Evolutionary conservation across 2,888 invertebrate species (phyloP), one percentile per base, ranked within the genome.

Genomic region (Embidobia sp.): DNA sequence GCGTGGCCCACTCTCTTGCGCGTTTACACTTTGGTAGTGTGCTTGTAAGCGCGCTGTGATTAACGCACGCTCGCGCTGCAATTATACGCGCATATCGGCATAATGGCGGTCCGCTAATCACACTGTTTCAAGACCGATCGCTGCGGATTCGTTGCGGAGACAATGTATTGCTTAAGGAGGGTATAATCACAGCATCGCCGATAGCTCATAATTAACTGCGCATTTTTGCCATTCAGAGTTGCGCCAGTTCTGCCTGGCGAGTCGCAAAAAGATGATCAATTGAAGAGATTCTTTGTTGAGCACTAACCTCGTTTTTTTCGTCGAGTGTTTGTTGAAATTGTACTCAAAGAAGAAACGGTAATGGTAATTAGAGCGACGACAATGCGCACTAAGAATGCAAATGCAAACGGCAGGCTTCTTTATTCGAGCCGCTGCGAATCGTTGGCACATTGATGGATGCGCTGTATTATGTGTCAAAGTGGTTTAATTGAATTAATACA

Each of bases 1-100:
- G n/a, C 44, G 51, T 42, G 37, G 42, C 53, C 46, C 40, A 44
- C 49, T 55, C 74, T 70, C 64, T 63, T 67, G 13, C 42, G 66
- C 74, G 70, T 79, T 78, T 77, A 75, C 81, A 76, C 70, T 69
- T 79, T 67, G 46, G 29, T 22, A 59, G 67, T 42, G 74, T 51
- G 63, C 70, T 77, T 75, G 77, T 80, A 78, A 80, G 74, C 78
- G 57, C 49, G 42, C 63, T 46, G 61, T 79, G 75, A 81, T 80
- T 81, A 81, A 80, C 78, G 75, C 66, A 70, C 73, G 49, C 72
- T 70, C 44, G 59, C 19, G 46, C 35, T 31, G 51, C 55, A 67
- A 61, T 72, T 63, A 72, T 51, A 53, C 70, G 70, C 53, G 49
- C 57, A 42, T 53, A 73, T 51, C 35, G 33, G 70, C 46, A 77